phyloP scores from a whole-genome alignment of 2,113 vertebrate genomes.

The Silurus meridionalis region DNA sequence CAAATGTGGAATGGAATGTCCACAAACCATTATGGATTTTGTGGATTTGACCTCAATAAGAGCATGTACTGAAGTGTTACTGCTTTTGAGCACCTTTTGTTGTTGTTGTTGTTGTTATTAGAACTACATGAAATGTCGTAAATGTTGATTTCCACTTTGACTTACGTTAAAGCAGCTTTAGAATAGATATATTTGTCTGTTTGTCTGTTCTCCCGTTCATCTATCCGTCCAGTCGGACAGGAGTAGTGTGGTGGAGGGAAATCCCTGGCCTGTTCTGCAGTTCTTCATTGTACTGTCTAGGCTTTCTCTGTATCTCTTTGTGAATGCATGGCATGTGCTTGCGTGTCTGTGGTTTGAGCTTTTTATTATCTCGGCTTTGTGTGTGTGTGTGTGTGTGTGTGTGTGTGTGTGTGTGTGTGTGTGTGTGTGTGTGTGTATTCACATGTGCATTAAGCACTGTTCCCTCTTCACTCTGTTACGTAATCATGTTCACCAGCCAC shows the following conservation, averaged over 20 bases:
- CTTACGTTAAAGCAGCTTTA: not conserved
- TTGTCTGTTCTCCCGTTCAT: not conserved
- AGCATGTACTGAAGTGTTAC: no score
- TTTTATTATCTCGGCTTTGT: slow-evolving; percentile 14
- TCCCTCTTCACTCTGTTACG: slow-evolving; percentile 39
- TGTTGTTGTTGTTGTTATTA: not conserved
- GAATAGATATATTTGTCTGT: no score
- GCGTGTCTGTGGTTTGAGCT: slow-evolving; percentile 8
- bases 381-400: slow-evolving; percentile 9
- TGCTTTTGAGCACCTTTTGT: no score
- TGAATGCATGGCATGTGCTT: not conserved
- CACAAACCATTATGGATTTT: no score
- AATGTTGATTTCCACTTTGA: not conserved
- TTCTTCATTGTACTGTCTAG: slow-evolving; percentile 17
- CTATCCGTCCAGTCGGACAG: not conserved
- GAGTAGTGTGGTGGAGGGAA: not conserved
- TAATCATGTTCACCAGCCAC: slow-evolving; percentile 22
- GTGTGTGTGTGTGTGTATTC: not conserved
- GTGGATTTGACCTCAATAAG: no score
- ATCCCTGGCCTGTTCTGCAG: slow-evolving; percentile 15
- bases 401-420: slow-evolving; percentile 7
- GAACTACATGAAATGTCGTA: no score
- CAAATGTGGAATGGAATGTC: no score
- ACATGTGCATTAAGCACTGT: not conserved
- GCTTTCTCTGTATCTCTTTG: not conserved